Conservation (phyloP, 2,888 invertebrate species). For the Drosophila setosimentum region DNA sequence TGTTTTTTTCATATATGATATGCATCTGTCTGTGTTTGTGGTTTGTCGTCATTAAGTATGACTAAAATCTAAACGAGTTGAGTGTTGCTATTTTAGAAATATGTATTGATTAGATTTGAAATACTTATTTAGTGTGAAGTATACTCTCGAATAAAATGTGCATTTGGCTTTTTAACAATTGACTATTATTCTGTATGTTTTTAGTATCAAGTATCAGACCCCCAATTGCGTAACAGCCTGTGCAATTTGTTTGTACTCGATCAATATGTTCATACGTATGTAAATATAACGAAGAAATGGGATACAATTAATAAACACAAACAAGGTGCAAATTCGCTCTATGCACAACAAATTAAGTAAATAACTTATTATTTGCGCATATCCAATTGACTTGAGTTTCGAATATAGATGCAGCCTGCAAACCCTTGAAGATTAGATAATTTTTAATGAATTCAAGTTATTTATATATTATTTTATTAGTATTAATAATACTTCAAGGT, state of each 20-base stretch:
- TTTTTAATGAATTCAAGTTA: conserved; percentile 22
- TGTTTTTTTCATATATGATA: neutral
- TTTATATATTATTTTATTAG: conserved; percentile 16
- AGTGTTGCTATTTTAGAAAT: neutral
- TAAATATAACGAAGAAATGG: conserved; percentile 34
- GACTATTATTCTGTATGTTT: conserved; percentile 41
- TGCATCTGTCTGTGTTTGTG: neutral
- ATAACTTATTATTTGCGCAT: conserved; percentile 40
- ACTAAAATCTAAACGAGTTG: conserved; percentile 8
- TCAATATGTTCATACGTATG: conserved; percentile 28
- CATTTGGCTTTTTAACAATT: conserved; percentile 35
- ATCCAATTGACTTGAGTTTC: conserved; percentile 11
- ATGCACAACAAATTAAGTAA: conserved; percentile 48
- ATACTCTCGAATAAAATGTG: conserved; percentile 4
- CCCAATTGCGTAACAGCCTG: conserved; percentile 45
- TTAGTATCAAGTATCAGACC: conserved; percentile 23
- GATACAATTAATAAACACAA: conserved; percentile 55
- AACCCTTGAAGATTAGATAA: conserved; percentile 38
- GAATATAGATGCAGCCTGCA: conserved; percentile 10
- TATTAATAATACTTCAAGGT: conserved; percentile 33
- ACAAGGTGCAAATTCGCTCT: conserved; percentile 15
- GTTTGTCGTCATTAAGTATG: conserved; percentile 38
- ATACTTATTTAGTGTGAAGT: conserved; percentile 3
- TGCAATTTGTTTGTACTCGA: conserved; percentile 51
- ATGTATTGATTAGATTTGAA: conserved; percentile 26